These are phyloP conservation scores for Uria aalge DNA, from an alignment of 2,113 vertebrate genomes.

Conservation along the genomic window DNA sequence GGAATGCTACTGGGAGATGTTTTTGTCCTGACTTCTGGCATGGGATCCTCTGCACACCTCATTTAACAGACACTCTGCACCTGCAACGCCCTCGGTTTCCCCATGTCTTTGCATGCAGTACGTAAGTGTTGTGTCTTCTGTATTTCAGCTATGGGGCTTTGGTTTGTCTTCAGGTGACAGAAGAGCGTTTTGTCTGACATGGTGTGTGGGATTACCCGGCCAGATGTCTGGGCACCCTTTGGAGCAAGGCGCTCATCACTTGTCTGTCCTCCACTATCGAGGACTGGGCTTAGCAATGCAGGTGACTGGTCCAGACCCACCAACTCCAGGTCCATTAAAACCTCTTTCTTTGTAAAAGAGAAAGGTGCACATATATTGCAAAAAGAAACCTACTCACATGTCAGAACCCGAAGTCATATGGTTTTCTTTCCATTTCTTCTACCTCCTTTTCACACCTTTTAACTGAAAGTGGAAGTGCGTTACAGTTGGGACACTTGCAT, in stretches of 20 bases:
- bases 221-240: neutral
- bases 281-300: neutral
- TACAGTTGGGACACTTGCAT: neutral
- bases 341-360: neutral
- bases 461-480: neutral
- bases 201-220: neutral
- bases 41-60: neutral
- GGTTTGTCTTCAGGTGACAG: neutral
- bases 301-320: neutral
- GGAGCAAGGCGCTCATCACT: neutral
- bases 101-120: neutral
- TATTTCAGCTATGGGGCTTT: neutral
- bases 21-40: neutral
- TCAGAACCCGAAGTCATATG: neutral
- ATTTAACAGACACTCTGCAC: neutral
- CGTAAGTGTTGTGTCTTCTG: neutral
- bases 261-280: neutral
- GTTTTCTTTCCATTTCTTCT: neutral
- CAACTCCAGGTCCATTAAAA: neutral
- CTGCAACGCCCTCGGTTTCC: neutral
- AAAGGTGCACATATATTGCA: neutral
- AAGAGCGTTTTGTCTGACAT: neutral
- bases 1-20: neutral
- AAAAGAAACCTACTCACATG: neutral
- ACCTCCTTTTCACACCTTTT: neutral